Conservation (phyloP, 2,888 invertebrate species). For the Bibio marci region DNA sequence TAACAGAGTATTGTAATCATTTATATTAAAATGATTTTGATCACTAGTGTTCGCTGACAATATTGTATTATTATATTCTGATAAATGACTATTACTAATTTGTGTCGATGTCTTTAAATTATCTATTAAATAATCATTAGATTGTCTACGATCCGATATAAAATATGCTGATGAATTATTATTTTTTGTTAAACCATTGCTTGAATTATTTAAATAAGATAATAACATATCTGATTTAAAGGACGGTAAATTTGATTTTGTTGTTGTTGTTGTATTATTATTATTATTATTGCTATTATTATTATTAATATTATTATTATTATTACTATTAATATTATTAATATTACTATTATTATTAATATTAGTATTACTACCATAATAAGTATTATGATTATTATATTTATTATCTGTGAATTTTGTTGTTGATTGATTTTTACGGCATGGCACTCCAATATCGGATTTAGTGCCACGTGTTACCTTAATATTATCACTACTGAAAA, state of each 20-base stretch:
- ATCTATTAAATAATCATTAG: too few relatives aligned
- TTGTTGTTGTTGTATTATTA: too few relatives aligned
- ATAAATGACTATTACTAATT: background rate
- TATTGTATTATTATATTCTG: too few relatives aligned
- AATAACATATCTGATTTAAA: slow-evolving; percentile 25
- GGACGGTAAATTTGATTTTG: slow-evolving; percentile 8
- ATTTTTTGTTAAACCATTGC: slow-evolving; percentile 6
- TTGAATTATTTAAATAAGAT: slow-evolving; percentile 19
- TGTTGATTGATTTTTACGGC: slow-evolving; percentile 14
- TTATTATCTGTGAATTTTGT: background rate
- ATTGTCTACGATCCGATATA: slow-evolving; percentile 6
- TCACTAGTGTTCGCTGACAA: background rate
- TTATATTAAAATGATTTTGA: background rate
- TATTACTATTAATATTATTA: background rate
- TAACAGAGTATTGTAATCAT: background rate
- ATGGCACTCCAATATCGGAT: slow-evolving; percentile 28
- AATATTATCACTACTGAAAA: slow-evolving; percentile 15
- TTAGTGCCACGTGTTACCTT: slow-evolving; percentile 20
- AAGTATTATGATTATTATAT: background rate
- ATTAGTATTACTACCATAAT: too few relatives aligned
- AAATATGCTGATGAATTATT: slow-evolving; percentile 3
- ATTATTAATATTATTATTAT: too few relatives aligned
- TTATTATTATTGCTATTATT: too few relatives aligned
- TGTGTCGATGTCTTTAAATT: slow-evolving; percentile 1
- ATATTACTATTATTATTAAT: slow-evolving; percentile 5